Base-by-base conservation (phyloP, 2,888 invertebrate species). In the Sussaba pulchella region DNA sequence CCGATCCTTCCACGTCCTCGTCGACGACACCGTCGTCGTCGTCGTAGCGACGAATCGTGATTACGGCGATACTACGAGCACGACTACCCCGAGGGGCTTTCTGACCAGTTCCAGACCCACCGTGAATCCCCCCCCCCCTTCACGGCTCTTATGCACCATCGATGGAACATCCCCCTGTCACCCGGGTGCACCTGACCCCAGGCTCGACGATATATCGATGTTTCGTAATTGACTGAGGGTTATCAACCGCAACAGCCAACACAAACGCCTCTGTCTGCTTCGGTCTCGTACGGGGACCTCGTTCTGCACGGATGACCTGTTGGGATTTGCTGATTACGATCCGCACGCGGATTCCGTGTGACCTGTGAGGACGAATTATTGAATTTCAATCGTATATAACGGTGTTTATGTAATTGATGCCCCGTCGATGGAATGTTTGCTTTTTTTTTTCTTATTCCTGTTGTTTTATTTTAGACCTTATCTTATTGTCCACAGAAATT, bases 221-320 rank as follows among this genome's bases (percentile, higher is more conserved):
- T 77, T 64, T 19, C 59, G 64, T 81, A 81, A 81, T 81, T 81
- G 70, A 77, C 81, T 69, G 73, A 70, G 77, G 70, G 64, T 73
- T 59, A 64, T 77, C 73, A 77, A 70, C 61, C 72, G 19, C 67
- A 64, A 63, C 41, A 41, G 52, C 67, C 41, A 54, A 57, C 36
- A 17, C 57, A 14, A 57, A 0, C 57, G 14, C 17, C 31, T 31
- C 26, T 31, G 31, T 24, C 8, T 31, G 54, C 14, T 8, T n/a
- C 57, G 31, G 3, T 26, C 14, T 36, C 36, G 57, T 57, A 17
- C 31, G 9, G 17, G 17, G 17, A 31, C 4, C 31, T 57, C 31
- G 57, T 9, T n/a, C n/a, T 57, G 57, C 14, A 6, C 54, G 26
- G 14, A n/a, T 24, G 54, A 54, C 57, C 57, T 36, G 57, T 57